Evolutionary conservation across 1,140 invertebrate genomes (phyloP).

Genomic region (Bombus soroeensis): DNA sequence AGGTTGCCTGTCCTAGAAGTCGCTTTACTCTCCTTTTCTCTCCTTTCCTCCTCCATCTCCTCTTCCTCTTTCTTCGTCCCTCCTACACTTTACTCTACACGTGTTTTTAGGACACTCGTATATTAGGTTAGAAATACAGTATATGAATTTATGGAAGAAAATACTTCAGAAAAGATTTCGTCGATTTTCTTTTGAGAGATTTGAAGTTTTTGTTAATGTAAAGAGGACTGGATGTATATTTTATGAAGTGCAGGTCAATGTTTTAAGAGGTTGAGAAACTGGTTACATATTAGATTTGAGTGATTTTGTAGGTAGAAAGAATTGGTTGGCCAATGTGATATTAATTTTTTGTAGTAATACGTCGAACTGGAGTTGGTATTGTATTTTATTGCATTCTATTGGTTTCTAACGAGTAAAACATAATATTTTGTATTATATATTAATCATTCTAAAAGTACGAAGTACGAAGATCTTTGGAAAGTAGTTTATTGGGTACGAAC

Average conservation of each 20-base stretch:
- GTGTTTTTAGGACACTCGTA: background rate
- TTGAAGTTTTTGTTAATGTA: background rate
- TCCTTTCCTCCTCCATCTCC: background rate
- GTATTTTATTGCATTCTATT: too few relatives aligned
- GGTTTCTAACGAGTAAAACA: too few relatives aligned
- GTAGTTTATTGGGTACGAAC: too few relatives aligned
- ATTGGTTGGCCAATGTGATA: too few relatives aligned
- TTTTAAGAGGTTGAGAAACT: too few relatives aligned
- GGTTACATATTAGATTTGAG: too few relatives aligned
- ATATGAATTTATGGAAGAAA: constrained; percentile 25
- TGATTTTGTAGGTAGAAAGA: too few relatives aligned
- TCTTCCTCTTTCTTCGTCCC: background rate
- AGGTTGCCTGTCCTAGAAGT: constrained; percentile 55
- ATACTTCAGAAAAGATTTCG: constrained; percentile 7
- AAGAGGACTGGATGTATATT: background rate
- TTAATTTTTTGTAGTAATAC: too few relatives aligned
- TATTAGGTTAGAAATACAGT: constrained; percentile 17
- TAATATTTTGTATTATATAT: too few relatives aligned
- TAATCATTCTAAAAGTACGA: too few relatives aligned
- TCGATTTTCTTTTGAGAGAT: background rate
- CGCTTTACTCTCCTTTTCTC: background rate
- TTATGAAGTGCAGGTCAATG: background rate
- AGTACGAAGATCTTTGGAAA: too few relatives aligned
- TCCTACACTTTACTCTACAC: background rate
- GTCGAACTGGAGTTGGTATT: too few relatives aligned